Percentiles rank a stretch among this genome's conserved stretches.
Evolutionary conservation across 2,888 invertebrate species (phyloP).

Genomic region (Dascillus cervinus): DNA sequence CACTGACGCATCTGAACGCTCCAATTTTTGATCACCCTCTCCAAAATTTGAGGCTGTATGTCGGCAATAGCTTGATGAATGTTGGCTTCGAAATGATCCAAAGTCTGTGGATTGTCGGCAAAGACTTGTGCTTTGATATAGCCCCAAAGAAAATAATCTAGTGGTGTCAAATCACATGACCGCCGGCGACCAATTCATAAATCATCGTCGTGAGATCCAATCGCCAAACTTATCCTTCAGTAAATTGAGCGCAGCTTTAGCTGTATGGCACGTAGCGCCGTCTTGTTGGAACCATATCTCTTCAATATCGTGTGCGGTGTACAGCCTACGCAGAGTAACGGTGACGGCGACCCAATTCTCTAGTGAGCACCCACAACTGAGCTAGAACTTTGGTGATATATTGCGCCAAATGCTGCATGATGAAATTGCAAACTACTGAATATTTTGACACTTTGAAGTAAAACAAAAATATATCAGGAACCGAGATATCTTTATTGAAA

Average conservation of each 20-base stretch:
- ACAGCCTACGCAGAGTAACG: constrained; percentile 6
- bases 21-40: constrained; percentile 5
- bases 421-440: too few species aligned
- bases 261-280: constrained; percentile 7
- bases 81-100: constrained; percentile 11
- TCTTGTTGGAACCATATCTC: constrained; percentile 6
- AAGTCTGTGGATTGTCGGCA: constrained; percentile 9
- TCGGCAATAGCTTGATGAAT: constrained; percentile 7
- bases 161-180: too few species aligned
- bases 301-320: constrained; percentile 7
- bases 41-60: constrained; percentile 6
- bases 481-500: constrained; percentile 3
- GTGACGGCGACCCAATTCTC: constrained; percentile 4
- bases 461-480: constrained; percentile 5
- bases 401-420: too few species aligned
- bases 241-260: constrained; percentile 4
- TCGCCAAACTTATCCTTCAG: constrained; percentile 6
- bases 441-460: constrained; percentile 2
- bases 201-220: constrained; percentile 7
- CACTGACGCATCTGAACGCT: constrained; percentile 6
- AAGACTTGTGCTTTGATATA: constrained; percentile 6
- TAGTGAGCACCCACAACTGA: constrained; percentile 5
- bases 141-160: constrained; percentile 8
- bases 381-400: constrained; percentile 5
- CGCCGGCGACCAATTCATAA: constrained; percentile 6